Conservation (phyloP, 2,888 invertebrate genomes). For the Mycogona germanica region DNA sequence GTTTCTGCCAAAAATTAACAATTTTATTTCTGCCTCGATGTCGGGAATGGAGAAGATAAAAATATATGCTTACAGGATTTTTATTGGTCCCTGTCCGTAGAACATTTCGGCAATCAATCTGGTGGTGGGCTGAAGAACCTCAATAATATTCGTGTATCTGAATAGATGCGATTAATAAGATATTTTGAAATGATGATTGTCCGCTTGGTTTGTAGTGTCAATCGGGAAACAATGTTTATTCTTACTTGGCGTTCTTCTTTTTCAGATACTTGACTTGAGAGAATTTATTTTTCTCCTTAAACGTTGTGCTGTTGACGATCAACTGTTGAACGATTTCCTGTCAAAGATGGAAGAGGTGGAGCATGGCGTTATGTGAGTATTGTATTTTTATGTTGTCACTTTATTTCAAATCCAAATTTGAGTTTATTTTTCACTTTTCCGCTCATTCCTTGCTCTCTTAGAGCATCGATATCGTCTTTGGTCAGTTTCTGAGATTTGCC, state of each 20-base stretch:
- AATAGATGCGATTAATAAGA: neutral
- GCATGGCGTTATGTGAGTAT: neutral
- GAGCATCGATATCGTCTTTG: constrained; percentile 63
- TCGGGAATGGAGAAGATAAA: neutral
- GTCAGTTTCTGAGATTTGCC: constrained; percentile 69
- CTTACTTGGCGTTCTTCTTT: constrained; percentile 91
- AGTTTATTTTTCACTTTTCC: constrained; percentile 38
- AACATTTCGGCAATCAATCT: constrained; percentile 72
- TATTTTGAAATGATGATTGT: neutral
- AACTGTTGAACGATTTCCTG: constrained; percentile 68
- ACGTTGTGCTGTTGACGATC: constrained; percentile 83
- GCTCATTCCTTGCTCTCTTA: constrained; percentile 60
- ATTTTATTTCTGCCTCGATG: neutral
- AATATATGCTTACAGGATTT: constrained; percentile 33
- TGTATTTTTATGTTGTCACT: neutral
- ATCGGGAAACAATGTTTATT: too few relatives aligned
- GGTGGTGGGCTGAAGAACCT: constrained; percentile 60
- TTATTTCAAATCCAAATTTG: constrained; percentile 5
- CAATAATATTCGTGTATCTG: constrained; percentile 29
- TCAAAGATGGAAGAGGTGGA: neutral
- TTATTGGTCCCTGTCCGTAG: constrained; percentile 56
- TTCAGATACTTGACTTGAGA: constrained; percentile 77
- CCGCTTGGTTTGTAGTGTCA: too few relatives aligned
- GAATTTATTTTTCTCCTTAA: constrained; percentile 76
- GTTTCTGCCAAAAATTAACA: constrained; percentile 36